Base-by-base conservation (phyloP, 2,888 invertebrate genomes). In the Lochmaea capreae region DNA sequence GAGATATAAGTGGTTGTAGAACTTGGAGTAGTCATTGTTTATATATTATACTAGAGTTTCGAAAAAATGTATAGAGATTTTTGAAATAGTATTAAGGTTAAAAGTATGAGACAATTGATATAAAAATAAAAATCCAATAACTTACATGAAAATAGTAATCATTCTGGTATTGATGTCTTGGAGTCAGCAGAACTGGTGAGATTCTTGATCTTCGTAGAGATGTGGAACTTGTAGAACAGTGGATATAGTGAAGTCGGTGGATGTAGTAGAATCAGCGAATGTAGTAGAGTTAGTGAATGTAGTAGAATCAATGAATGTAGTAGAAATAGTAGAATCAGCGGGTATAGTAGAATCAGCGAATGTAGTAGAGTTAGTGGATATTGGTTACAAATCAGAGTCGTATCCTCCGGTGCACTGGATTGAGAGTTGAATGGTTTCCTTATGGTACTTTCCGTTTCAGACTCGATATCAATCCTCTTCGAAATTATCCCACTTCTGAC, bases 401-500 rank as follows among this genome's bases (percentile, higher is more conserved):
- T 2, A 43, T 43, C 43, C 12, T 59, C 12, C 22, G 33, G 26
- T 18, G 26, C 33, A 33, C 26, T 59, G 22, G 57, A 57, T 59
- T 22, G 22, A 59, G 22, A 33, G 11, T 18, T 59, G 22, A 14
- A 12, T 49, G 49, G 49, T 4, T n/a, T 49, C 57, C 12, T 10
- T 16, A 33, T 10, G 16, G 57, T 22, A 10, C 16, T 14, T 42
- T 18, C 43, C 42, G 18, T 58, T 39, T 54, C 14, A 33, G 43
- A 9, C 12, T 59, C 18, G 14, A 57, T 43, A 33, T 16, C 42
- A 54, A 52, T 49, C n/a, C 4, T 49, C 3, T n/a, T 49, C n/a
- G 11, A 16, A 46, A 12, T 1, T 14, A 66, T 66, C 66, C 66
- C 66, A 71, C 71, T 71, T 71, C 71, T 71, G 71, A 71, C 66